These are phyloP conservation scores for Catamblyrhynchus diadema DNA, from an alignment of 2,797 vertebrate species.

Conservation along the genomic window DNA sequence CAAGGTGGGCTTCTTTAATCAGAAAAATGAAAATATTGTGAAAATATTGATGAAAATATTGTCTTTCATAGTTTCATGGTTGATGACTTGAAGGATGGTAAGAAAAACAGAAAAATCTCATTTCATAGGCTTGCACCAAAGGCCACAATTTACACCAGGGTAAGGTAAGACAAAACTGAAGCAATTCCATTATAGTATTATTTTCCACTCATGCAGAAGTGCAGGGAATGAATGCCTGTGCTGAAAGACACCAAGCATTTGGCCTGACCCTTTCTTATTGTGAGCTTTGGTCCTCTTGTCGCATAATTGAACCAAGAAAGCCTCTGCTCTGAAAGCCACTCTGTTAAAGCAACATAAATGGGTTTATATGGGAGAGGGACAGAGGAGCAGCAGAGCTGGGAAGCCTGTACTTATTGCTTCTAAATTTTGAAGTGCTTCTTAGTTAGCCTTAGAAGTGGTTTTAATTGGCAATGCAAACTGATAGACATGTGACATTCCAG, in stretches of 20 bases:
- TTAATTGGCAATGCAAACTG: not conserved
- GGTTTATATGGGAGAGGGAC: not conserved
- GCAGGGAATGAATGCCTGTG: not conserved
- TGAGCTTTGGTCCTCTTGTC: not conserved
- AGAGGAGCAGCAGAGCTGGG: too few species aligned
- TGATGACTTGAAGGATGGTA: not conserved
- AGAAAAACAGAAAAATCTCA: not conserved
- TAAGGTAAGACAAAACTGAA: not conserved
- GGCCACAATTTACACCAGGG: not conserved
- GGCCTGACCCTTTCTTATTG: not conserved
- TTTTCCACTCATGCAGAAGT: not conserved
- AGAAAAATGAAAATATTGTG: not conserved
- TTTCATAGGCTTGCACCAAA: fast-evolving
- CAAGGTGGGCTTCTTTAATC: not conserved
- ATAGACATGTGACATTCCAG: not conserved
- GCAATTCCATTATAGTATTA: fast-evolving
- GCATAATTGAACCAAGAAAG: not conserved
- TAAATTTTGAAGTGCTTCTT: not conserved
- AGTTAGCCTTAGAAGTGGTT: not conserved
- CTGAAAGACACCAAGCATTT: not conserved
- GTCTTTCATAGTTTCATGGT: not conserved
- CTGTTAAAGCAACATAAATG: not conserved
- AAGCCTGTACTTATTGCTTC: not conserved
- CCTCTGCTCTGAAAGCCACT: not conserved
- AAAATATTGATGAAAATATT: not conserved